Evolutionary conservation across 2,797 vertebrate genomes (phyloP).

Genomic region (Macropodus opercularis): DNA sequence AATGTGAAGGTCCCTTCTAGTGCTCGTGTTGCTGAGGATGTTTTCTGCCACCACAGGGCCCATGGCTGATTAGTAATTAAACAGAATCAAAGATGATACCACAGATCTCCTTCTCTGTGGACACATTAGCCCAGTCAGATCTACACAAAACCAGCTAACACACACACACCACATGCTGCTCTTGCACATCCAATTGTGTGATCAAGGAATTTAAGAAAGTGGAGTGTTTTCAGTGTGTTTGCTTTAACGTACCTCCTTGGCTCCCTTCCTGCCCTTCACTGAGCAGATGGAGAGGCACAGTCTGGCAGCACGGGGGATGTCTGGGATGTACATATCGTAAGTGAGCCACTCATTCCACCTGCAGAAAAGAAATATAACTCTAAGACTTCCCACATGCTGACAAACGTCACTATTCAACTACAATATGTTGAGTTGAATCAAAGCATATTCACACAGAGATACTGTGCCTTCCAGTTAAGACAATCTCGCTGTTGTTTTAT

Average conservation of each 20-base stretch:
- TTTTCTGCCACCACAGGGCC: constrained; percentile 46
- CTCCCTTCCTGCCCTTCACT: constrained; percentile 95
- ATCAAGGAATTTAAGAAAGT: background rate
- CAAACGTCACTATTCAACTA: background rate
- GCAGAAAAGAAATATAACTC: background rate
- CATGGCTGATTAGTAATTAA: constrained; percentile 77
- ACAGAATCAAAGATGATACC: constrained; percentile 72
- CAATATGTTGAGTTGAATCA: background rate
- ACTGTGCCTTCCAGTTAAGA: background rate
- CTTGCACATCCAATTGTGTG: constrained; percentile 6
- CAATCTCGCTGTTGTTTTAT: background rate
- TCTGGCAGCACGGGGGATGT: constrained; percentile 93
- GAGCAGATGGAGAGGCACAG: constrained; percentile 98
- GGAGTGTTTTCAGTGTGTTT: too few species aligned
- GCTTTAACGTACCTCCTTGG: constrained; percentile 90
- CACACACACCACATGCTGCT: background rate
- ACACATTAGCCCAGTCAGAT: constrained; percentile 42
- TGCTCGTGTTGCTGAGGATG: constrained; percentile 45
- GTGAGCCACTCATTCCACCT: constrained; percentile 97
- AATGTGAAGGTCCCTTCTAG: constrained; percentile 42
- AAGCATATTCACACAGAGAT: background rate
- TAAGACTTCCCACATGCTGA: background rate
- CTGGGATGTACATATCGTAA: constrained; percentile 96
- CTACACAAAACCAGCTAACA: constrained; percentile 12
- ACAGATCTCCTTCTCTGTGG: constrained; percentile 51